These are phyloP conservation scores for Drosophila greeni DNA, from an alignment of 2,888 invertebrate species.

Conservation along the genomic window DNA sequence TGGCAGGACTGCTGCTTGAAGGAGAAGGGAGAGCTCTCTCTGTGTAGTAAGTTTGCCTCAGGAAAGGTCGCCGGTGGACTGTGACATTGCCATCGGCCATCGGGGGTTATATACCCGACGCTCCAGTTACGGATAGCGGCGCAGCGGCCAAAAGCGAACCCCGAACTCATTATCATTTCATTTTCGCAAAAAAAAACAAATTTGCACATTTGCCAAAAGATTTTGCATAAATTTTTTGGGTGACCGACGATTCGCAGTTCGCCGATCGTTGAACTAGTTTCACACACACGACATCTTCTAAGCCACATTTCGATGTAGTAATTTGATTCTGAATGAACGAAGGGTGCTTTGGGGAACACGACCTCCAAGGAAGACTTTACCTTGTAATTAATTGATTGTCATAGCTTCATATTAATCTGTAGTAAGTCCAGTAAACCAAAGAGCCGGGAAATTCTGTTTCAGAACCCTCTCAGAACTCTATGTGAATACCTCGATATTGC, in stretches of 20 bases:
- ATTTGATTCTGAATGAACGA: conserved; percentile 2
- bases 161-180: conserved; percentile 65
- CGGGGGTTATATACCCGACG: conserved; percentile 60
- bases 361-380: too few relatives aligned
- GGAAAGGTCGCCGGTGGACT: conserved; percentile 56
- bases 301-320: conserved; percentile 5
- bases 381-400: neutral
- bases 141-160: conserved; percentile 23
- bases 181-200: conserved; percentile 48
- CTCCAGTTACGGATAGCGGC: conserved; percentile 37
- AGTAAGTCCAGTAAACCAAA: too few relatives aligned
- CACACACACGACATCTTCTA: conserved; percentile 23
- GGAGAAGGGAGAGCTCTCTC: too few relatives aligned
- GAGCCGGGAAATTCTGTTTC: too few relatives aligned
- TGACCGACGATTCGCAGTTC: neutral
- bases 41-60: conserved; percentile 20
- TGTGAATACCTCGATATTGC: neutral
- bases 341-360: too few relatives aligned
- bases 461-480: too few relatives aligned
- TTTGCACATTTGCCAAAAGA: conserved; percentile 45
- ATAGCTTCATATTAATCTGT: neutral
- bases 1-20: neutral
- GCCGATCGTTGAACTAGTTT: conserved; percentile 40
- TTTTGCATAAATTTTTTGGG: conserved; percentile 65
- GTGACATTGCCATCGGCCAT: conserved; percentile 50